Evolutionary conservation across 2,888 invertebrate genomes (phyloP), one percentile per base, ranked within the genome.

Genomic region (Euspilapteryx auroguttella): DNA sequence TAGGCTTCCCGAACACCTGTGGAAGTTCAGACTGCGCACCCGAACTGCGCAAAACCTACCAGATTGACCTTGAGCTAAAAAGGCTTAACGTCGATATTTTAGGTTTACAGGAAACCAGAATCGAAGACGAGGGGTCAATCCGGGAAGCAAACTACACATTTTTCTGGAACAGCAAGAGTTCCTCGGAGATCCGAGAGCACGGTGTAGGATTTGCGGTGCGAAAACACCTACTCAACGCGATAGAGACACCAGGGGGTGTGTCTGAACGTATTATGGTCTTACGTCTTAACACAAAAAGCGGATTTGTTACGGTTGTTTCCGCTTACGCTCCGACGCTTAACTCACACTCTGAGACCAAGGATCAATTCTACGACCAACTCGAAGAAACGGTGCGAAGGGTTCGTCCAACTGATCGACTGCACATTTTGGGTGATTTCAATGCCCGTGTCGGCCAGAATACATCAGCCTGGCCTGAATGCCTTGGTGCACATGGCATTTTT

Each of bases 71-170:
- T 12, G 35, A 40, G 26, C 26, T 37, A 9, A 2, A 7, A 2
- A 25, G 32, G 7, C 35, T 35, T 1, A 28, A 32, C 12, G 25
- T 37, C 6, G 23, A 12, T 8, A 22, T 35, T 4, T 26, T 32
- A 3, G 37, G 37, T n/a, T 29, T 34, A 5, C 38, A 37, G 20
- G 35, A 39, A 13, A 39, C 39, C 4, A 28, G 37, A 21, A 24
- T 39, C 5, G 25, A 24, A 1, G 34, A 32, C 7, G 30, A 34
- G 22, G 36, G 37, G 1, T 32, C 28, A 2, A 7, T 37, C 2
- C 28, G 31, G 1, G 38, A 38, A 20, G 7, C 26, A 2, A 12
- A 32, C 14, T 37, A 32, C 28, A 37, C 14, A 5, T 25, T 25
- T 24, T 35, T 26, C 24, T 37, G 34, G 23, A 31, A 29, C 8